Evolutionary conservation across 2,113 vertebrate species (phyloP).

Genomic region (Corythoichthys intestinalis): DNA sequence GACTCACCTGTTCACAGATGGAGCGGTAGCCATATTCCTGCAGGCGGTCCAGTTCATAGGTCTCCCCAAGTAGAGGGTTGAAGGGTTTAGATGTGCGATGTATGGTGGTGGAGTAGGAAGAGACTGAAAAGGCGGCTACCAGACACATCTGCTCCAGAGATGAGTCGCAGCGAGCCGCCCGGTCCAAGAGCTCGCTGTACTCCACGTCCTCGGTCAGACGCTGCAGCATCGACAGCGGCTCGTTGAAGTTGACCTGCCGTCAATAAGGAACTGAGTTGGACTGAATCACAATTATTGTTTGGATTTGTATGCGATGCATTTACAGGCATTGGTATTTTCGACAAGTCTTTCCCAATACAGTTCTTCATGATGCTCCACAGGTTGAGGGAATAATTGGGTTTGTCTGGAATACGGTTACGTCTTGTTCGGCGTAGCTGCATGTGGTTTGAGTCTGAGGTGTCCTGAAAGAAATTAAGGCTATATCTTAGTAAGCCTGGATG

Average conservation of each 20-base stretch:
- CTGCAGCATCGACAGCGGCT: conserved; percentile 90
- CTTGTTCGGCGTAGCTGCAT: conserved; percentile 58
- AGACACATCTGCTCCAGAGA: conserved; percentile 73
- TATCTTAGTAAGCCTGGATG: background rate
- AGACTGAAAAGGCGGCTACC: conserved; percentile 72
- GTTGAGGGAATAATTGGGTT: conserved; percentile 74
- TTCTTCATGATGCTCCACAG: conserved; percentile 80
- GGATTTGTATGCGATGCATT: conserved; percentile 20
- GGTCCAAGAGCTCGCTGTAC: conserved; percentile 89
- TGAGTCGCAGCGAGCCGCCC: conserved; percentile 72
- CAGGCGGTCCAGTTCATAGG: conserved; percentile 70
- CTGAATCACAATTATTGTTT: background rate
- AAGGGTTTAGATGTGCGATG: conserved; percentile 74
- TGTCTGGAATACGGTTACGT: conserved; percentile 70
- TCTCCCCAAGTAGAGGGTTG: conserved; percentile 75
- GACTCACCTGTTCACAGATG: conserved; percentile 68
- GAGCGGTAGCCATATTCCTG: conserved; percentile 72
- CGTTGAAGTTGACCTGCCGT: conserved; percentile 79
- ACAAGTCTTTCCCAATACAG: conserved; percentile 94
- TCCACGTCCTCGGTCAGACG: conserved; percentile 91
- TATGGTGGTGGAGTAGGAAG: conserved; percentile 73
- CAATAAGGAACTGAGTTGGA: background rate
- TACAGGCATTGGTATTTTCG: conserved; percentile 94
- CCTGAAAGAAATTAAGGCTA: conserved; percentile 34
- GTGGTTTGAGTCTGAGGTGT: conserved; percentile 64